Evolutionary conservation across 1,140 invertebrate species (phyloP).

Genomic region (Diachasma alloeum): DNA sequence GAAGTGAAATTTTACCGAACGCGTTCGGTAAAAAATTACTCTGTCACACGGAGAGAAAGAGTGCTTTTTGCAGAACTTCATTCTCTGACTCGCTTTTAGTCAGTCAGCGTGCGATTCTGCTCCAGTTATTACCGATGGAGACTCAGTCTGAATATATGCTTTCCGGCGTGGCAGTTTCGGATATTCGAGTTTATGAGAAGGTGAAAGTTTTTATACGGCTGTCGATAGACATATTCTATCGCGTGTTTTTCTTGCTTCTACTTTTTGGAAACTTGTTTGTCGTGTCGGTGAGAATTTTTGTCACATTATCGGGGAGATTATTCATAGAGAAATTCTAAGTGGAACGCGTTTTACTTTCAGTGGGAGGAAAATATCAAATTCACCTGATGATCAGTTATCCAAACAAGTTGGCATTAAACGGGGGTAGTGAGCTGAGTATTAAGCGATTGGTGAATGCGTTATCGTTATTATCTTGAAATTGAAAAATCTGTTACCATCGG

Average conservation of each 20-base stretch:
- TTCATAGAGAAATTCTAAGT: too few species aligned
- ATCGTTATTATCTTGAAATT: too few species aligned
- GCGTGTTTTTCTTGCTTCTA: neutral
- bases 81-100: neutral
- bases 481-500: too few species aligned
- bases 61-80: neutral
- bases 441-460: too few species aligned
- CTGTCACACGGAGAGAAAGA: too few species aligned
- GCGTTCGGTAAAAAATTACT: too few species aligned
- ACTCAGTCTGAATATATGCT: conserved; percentile 11
- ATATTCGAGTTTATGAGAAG: neutral
- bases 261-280: neutral
- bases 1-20: too few species aligned
- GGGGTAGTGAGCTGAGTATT: too few species aligned
- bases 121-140: conserved; percentile 10
- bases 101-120: conserved; percentile 12
- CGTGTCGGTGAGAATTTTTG: neutral
- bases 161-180: conserved; percentile 6
- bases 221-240: neutral
- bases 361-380: too few species aligned
- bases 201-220: conserved; percentile 15
- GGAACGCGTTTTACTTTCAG: too few species aligned
- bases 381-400: too few species aligned
- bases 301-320: neutral
- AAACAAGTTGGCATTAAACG: too few species aligned